Evolutionary conservation across 2,888 invertebrate species (phyloP), one percentile per base, ranked within the genome.

Genomic region (Calliphora vomitoria): DNA sequence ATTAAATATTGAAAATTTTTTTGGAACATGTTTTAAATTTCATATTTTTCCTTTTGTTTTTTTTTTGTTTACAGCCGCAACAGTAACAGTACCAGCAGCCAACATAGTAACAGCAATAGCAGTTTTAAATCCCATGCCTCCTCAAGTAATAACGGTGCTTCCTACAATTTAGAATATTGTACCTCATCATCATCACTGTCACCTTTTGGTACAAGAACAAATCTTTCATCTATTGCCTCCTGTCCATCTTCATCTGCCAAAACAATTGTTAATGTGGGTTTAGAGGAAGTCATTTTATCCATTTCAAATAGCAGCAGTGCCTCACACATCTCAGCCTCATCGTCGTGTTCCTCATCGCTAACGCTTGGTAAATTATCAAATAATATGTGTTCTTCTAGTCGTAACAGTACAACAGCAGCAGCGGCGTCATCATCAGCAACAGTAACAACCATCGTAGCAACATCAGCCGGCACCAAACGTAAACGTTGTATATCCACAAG

Each of bases 41-140:
- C 62, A 82, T 85, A 82, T 47, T 80, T 50, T 47, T 76, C 60
- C 55, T 82, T 55, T 86, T 50, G 60, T 76, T 47, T 79, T 35
- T 18, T 53, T 31, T 25, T 50, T 86, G 41, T 66, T 89, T 89
- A 8, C 88, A 90, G 90, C 89, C 87, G 86, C 87, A 89, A 82
- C 66, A 90, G 88, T 84, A 90, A 88, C 90, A 91, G 89, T 89
- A 90, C 84, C 86, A 88, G 87, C 87, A 88, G 86, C 82, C 87
- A 86, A 82, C 82, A 87, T 64, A 88, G 88, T 79, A 89, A 85
- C 66, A 88, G 88, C 79, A 88, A 86, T 80, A 87, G 84, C 75
- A 88, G 89, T 71, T 78, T 85, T 71, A 88, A 88, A 76, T 88
- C 87, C 31, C 86, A 85, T 88, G 82, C 74, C 71, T 84, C 88